These are phyloP conservation scores for Gila robusta DNA, from an alignment of 2,797 vertebrate genomes.

Conservation along the genomic window DNA sequence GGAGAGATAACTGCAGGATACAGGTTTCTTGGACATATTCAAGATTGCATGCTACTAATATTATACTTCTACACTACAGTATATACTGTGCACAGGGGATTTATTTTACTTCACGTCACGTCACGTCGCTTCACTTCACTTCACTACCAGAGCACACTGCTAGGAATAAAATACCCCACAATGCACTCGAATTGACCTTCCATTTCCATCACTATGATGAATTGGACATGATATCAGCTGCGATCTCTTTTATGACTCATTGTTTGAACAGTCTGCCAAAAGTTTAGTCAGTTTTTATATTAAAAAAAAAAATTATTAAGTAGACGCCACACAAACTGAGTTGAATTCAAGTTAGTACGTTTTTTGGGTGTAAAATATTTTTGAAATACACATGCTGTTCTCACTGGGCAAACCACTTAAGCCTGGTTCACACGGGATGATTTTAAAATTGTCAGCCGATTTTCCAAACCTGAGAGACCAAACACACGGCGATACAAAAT, in stretches of 20 bases:
- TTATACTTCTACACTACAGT: neutral
- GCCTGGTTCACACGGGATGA: no score
- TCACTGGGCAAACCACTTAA: neutral
- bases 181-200: neutral
- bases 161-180: neutral
- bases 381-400: neutral
- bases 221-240: neutral
- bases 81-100: neutral
- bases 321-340: neutral
- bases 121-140: neutral
- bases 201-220: neutral
- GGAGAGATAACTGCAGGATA: neutral
- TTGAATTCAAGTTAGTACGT: neutral
- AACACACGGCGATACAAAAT: no score
- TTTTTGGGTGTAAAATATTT: neutral
- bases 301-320: neutral
- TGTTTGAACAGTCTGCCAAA: constrained; percentile 2
- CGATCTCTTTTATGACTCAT: neutral
- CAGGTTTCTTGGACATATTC: neutral
- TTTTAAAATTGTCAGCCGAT: no score
- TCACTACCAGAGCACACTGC: neutral
- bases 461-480: no score
- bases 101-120: neutral
- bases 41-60: neutral
- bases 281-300: neutral